Conservation (phyloP, 2,888 invertebrate genomes). For the Eretmocerus hayati region DNA sequence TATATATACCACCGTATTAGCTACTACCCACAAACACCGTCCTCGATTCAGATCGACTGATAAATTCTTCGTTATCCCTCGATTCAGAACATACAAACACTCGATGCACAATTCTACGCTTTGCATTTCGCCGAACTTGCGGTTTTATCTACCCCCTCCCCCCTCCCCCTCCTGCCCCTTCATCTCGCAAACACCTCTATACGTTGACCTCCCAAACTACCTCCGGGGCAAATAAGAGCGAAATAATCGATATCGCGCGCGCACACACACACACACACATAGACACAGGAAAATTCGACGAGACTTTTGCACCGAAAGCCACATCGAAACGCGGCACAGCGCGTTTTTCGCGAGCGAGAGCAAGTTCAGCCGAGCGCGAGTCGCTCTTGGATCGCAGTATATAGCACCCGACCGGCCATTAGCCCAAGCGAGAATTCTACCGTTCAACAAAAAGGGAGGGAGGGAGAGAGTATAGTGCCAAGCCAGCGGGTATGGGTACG, state of each 20-base stretch:
- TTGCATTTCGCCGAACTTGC: too few relatives aligned
- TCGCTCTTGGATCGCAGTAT: not conserved
- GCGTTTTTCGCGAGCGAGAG: not conserved
- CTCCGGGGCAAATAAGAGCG: not conserved
- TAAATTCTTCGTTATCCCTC: too few relatives aligned
- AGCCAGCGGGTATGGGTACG: too few relatives aligned
- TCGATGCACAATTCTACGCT: too few relatives aligned
- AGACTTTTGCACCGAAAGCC: not conserved
- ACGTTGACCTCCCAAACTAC: not conserved
- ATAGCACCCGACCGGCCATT: too few relatives aligned
- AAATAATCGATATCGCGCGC: not conserved
- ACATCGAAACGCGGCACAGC: not conserved
- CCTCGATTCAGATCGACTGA: too few relatives aligned
- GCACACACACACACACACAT: not conserved
- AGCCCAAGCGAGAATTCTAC: too few relatives aligned
- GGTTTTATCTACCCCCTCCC: not conserved
- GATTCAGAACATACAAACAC: too few relatives aligned
- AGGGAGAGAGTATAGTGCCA: too few relatives aligned
- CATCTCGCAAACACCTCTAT: slow-evolving; percentile 11
- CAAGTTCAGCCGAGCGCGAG: not conserved
- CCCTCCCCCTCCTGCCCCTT: not conserved
- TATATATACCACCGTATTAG: too few relatives aligned
- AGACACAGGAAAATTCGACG: not conserved
- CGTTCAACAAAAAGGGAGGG: too few relatives aligned
- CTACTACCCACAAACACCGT: too few relatives aligned